Percentiles rank a stretch among this genome's conserved stretches.
phyloP scores from a whole-genome alignment of 2,113 vertebrate species.

The Semicossyphus pulcher region DNA sequence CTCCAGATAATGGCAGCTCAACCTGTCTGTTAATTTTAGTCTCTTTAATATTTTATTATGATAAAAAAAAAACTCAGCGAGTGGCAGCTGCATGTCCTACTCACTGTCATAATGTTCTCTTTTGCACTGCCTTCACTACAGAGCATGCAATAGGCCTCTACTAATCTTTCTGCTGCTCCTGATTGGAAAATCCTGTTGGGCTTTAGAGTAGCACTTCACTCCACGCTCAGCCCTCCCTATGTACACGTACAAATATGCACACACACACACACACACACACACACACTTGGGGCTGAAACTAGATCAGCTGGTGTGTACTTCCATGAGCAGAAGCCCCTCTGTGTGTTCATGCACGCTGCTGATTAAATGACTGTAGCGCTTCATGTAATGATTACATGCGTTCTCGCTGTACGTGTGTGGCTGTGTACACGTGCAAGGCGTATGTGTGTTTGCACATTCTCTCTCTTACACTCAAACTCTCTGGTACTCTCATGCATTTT shows the following conservation, averaged over 20 bases:
- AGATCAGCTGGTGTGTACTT: constrained; percentile 53
- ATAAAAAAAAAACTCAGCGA: constrained; percentile 31
- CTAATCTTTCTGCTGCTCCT: constrained; percentile 76
- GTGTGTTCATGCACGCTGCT: constrained; percentile 27
- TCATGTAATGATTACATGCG: constrained; percentile 20
- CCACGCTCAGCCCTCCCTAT: background rate
- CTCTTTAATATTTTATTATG: constrained; percentile 70
- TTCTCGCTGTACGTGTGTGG: constrained; percentile 1
- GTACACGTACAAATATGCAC: constrained; percentile 2
- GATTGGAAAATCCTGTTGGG: constrained; percentile 79
- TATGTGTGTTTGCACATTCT: constrained; percentile 26
- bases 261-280: constrained; percentile 21
- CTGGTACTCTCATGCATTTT: constrained; percentile 49
- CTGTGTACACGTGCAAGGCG: background rate
- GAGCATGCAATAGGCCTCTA: constrained; percentile 36
- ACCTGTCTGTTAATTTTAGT: constrained; percentile 54
- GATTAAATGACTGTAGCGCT: constrained; percentile 36
- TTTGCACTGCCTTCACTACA: constrained; percentile 20
- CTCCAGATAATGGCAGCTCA: constrained; percentile 23
- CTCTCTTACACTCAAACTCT: constrained; percentile 10
- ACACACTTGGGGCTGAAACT: constrained; percentile 32
- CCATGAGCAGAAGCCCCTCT: constrained; percentile 9
- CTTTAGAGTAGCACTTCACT: constrained; percentile 61
- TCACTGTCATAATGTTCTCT: constrained; percentile 19
- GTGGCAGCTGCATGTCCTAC: constrained; percentile 27